Conservation (phyloP, 2,113 vertebrate genomes). For the Vicugna pacos region DNA sequence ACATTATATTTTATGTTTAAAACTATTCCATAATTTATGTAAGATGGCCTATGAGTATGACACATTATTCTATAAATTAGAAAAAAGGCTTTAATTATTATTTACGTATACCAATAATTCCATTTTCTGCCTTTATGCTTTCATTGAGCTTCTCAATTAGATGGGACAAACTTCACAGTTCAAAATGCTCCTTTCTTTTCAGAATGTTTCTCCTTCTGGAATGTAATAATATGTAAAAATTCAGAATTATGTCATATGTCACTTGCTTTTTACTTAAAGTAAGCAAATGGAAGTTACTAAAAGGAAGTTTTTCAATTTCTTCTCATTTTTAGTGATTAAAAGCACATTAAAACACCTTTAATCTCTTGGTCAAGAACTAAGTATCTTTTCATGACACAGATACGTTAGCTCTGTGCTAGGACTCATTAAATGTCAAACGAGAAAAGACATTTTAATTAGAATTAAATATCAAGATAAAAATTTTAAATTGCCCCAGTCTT, state of each 20-base stretch:
- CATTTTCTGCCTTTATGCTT: neutral
- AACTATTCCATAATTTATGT: neutral
- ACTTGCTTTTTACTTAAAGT: neutral
- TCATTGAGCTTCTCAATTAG: constrained; percentile 20
- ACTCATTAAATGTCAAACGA: neutral
- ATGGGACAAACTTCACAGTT: neutral
- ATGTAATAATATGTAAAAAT: neutral
- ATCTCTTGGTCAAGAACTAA: neutral
- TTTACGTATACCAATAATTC: neutral
- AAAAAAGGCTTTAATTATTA: neutral
- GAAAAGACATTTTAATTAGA: neutral
- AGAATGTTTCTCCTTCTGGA: neutral
- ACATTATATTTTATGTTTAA: neutral
- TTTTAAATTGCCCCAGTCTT: neutral
- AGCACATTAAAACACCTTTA: neutral
- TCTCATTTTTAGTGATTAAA: neutral
- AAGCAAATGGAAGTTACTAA: neutral
- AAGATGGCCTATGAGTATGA: neutral
- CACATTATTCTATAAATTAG: neutral
- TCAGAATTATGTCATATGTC: neutral
- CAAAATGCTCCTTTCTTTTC: neutral
- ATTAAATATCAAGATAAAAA: neutral
- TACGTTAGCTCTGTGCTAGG: neutral
- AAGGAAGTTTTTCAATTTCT: neutral
- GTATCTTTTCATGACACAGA: neutral